A percentile compares a stretch with the other conserved stretches of the same genome.
These are phyloP conservation scores for Pavo muticus DNA, from an alignment of 2,113 vertebrate species.

Conservation along the genomic window DNA sequence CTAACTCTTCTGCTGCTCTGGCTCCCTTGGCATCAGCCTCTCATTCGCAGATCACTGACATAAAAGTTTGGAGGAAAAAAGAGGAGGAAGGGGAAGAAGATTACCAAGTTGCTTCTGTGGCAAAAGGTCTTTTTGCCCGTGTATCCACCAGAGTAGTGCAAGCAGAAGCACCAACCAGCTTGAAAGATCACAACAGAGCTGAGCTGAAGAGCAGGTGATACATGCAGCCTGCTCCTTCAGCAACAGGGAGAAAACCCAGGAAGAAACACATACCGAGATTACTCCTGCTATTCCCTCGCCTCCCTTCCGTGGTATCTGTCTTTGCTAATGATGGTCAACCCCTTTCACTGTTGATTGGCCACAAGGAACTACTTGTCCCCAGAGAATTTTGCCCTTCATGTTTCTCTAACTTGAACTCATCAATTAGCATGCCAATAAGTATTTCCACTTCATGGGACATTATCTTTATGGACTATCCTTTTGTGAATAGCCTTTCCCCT, in stretches of 20 bases:
- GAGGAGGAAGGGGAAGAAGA: background rate
- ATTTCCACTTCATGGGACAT: background rate
- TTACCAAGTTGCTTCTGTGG: background rate
- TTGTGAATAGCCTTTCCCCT: background rate
- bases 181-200: background rate
- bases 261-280: background rate
- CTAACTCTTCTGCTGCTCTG: background rate
- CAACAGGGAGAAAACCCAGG: background rate
- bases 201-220: background rate
- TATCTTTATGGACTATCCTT: background rate
- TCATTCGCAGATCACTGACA: background rate
- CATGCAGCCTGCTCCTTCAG: background rate
- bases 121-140: rapidly evolving
- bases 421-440: background rate
- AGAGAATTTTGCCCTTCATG: background rate
- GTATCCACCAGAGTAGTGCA: rapidly evolving
- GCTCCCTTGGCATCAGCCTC: background rate
- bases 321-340: conserved; percentile 7
- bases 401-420: background rate
- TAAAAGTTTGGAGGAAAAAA: background rate
- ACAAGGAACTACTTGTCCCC: background rate
- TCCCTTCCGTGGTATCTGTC: background rate
- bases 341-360: background rate
- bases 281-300: background rate
- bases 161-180: background rate